Percentiles rank a stretch among this genome's conserved stretches.
Conservation (phyloP, 2,113 vertebrate species). For the Drymodes brunneopygia region DNA sequence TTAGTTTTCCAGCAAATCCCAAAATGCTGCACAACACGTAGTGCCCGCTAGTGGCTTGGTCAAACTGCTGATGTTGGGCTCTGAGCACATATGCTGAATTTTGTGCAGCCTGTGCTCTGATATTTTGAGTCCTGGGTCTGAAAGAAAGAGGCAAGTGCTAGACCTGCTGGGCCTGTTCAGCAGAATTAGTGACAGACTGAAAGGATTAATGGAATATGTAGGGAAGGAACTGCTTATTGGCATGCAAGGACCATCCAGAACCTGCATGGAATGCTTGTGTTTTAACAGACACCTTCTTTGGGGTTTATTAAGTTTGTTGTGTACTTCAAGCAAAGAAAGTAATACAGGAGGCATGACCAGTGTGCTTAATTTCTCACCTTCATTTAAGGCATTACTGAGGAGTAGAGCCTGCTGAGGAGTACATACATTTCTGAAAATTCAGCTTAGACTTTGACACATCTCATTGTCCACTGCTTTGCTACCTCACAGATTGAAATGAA, state of each 20-base stretch:
- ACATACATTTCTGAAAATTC: neutral
- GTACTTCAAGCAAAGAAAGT: neutral
- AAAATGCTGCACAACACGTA: fast-evolving
- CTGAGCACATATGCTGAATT: neutral
- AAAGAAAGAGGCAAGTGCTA: neutral
- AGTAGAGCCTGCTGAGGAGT: neutral
- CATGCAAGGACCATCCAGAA: neutral
- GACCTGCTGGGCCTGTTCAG: neutral
- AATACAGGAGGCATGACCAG: neutral
- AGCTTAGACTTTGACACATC: neutral
- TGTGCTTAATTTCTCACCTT: neutral
- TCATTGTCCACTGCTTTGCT: neutral
- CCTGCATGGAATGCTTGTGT: neutral
- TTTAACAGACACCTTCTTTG: neutral
- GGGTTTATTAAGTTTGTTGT: neutral
- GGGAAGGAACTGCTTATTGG: neutral
- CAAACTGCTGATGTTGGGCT: neutral
- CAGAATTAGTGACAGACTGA: neutral
- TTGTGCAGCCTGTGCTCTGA: neutral
- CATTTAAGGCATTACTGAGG: neutral
- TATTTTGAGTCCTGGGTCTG: neutral
- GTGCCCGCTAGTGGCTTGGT: neutral
- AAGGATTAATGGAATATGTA: neutral
- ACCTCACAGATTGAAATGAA: neutral
- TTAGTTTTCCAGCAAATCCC: neutral